Base-by-base conservation (phyloP, 1,140 invertebrate species). In the Mercenaria mercenaria region DNA sequence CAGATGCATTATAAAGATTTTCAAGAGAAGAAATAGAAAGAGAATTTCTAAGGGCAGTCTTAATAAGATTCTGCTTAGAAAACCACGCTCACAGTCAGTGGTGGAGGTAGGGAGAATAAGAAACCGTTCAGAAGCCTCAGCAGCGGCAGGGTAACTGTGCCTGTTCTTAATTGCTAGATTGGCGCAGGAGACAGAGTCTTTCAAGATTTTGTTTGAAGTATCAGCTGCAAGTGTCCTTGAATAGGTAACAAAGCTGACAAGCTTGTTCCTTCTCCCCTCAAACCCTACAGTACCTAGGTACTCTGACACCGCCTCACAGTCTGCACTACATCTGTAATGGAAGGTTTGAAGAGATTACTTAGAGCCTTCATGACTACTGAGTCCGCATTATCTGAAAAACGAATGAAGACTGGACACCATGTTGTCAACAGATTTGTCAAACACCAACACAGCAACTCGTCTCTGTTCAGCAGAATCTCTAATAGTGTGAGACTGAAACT, bases 331-430 rank as follows among this genome's bases (percentile, higher is more conserved):
- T 77, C 74, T 43, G 74, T 18, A 13, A 77, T 8, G 3, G 3
- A 8, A 18, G 81, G 39, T n/a, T 64, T 83, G 81, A 64, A 64
- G 20, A 83, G 3, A 41, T 64, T 67, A 34, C 37, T 37, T 8
- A 83, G 37, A 26, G 61, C 10, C 26, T 26, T 81, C 50, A 81
- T 56, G 8, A 81, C 37, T 2, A 37, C 50, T 2, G 18, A 8
- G 37, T 84, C 81, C 26, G 23, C 61, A 50, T 84, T 69, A 37
- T 69, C 81, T 15, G 64, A 67, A 50, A 84, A 84, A 20, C 81
- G 59, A 43, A n/a, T 20, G 61, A 4, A 83, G 32, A 69, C 61
- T 43, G 18, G 8, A 32, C 6, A 69, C 39, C 41, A 83, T 67
- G 23, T 41, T 41, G 18, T 56, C 81, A 37, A 67, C 56, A 83